These are phyloP conservation scores for Hetaerina titia DNA, from an alignment of 2,888 invertebrate genomes.

Conservation along the genomic window DNA sequence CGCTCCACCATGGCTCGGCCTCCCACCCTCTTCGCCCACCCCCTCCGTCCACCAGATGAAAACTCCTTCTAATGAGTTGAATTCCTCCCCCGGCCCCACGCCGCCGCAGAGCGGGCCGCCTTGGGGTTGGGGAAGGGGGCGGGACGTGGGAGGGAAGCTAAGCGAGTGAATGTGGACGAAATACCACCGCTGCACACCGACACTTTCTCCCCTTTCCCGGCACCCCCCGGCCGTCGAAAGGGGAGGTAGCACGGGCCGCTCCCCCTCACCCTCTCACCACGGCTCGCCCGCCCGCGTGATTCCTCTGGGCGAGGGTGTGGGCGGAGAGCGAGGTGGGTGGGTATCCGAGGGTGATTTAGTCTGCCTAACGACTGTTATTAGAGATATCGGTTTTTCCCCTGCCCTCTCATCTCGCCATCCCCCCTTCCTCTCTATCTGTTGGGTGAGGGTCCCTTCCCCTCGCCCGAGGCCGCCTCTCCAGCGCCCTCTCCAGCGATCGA, in stretches of 20 bases:
- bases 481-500: not conserved
- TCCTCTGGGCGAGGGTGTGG: not conserved
- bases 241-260: not conserved
- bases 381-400: not conserved
- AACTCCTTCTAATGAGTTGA: not conserved
- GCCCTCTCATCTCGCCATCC: not conserved
- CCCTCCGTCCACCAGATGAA: not conserved
- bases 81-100: not conserved
- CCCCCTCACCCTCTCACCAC: not conserved
- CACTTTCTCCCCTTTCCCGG: not conserved
- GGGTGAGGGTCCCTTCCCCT: not conserved
- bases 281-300: not conserved
- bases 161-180: not conserved
- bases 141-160: not conserved
- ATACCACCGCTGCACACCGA: not conserved
- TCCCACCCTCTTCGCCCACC: not conserved
- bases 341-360: not conserved
- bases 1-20: not conserved
- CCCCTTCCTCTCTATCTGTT: not conserved
- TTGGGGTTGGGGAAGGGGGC: not conserved
- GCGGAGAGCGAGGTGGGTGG: not conserved
- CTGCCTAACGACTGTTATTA: constrained; percentile 4
- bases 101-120: not conserved
- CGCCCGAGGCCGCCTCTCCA: not conserved
- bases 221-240: not conserved